phyloP scores from a whole-genome alignment of 2,888 invertebrate genomes.

The Noctuana brunneofusca region DNA sequence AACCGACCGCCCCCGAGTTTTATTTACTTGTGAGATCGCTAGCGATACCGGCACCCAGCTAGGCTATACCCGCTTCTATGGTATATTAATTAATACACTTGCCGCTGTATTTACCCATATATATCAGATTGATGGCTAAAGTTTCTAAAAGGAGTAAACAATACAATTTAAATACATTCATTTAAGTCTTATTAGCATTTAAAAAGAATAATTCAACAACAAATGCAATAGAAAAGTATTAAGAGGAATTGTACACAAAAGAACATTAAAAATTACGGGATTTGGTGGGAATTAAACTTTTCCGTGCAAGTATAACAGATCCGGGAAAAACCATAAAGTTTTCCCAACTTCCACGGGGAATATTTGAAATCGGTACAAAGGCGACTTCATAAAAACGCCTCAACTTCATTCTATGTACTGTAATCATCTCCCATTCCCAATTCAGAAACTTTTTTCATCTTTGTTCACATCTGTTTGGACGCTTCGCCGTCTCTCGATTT shows the following conservation, averaged over 20 bases:
- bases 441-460: conserved; percentile 80
- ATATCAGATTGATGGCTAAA: too few species aligned
- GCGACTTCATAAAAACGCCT: conserved; percentile 75
- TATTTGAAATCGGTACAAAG: conserved; percentile 75
- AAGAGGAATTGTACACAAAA: conserved; percentile 46
- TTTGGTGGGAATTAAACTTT: conserved; percentile 67
- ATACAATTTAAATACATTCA: background rate
- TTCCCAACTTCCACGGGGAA: conserved; percentile 62
- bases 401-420: conserved; percentile 77
- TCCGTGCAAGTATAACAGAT: conserved; percentile 55
- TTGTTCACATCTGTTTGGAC: conserved; percentile 76
- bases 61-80: too few species aligned
- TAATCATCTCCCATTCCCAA: conserved; percentile 77
- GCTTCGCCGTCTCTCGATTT: conserved; percentile 63
- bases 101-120: too few species aligned
- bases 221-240: conserved; percentile 30
- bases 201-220: conserved; percentile 28
- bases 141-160: too few species aligned
- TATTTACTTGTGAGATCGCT: too few species aligned
- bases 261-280: conserved; percentile 62
- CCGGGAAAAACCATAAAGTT: conserved; percentile 62
- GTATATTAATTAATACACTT: too few species aligned
- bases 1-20: too few species aligned
- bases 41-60: too few species aligned
- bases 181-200: conserved; percentile 5